Percentiles rank a stretch among this genome's conserved stretches.
These are phyloP conservation scores for Australoheros scitulus DNA, from an alignment of 2,113 vertebrate species.

Conservation along the genomic window DNA sequence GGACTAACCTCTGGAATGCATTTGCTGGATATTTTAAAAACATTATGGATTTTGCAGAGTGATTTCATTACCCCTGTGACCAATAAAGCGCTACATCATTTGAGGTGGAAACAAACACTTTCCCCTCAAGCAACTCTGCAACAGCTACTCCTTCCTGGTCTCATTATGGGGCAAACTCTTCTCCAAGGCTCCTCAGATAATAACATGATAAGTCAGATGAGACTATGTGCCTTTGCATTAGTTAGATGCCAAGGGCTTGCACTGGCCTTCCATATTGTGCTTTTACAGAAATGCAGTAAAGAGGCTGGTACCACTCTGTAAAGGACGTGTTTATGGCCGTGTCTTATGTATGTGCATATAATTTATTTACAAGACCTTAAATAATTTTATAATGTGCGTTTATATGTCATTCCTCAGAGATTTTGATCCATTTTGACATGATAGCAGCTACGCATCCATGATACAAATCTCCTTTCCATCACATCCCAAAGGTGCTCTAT, in stretches of 20 bases:
- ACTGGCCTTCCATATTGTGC: not conserved
- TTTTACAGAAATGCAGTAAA: not conserved
- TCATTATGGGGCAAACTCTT: slow-evolving; percentile 49
- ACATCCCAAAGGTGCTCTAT: not conserved
- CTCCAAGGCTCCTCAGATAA: slow-evolving; percentile 49
- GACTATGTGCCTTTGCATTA: slow-evolving; percentile 8
- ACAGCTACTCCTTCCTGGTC: slow-evolving; percentile 54
- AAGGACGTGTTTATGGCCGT: not conserved
- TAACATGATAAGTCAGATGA: slow-evolving; percentile 39
- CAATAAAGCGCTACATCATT: slow-evolving; percentile 40
- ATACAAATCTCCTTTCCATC: not conserved
- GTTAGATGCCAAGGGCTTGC: slow-evolving; percentile 13
- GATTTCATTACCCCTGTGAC: slow-evolving; percentile 31
- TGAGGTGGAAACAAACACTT: slow-evolving; percentile 30
- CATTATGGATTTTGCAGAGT: slow-evolving; percentile 23
- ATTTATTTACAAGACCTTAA: not conserved
- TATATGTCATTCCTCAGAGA: no score
- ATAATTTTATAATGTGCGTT: not conserved
- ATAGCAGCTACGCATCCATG: not conserved
- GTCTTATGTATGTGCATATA: not conserved
- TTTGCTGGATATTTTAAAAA: slow-evolving; percentile 5
- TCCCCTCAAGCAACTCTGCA: slow-evolving; percentile 39
- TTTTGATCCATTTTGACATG: no score
- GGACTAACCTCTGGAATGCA: slow-evolving; percentile 4
- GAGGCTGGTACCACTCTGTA: not conserved